phyloP scores from a whole-genome alignment of 35 echinoderm and acorn worm genomes.

The Nesometra sesokonis region DNA sequence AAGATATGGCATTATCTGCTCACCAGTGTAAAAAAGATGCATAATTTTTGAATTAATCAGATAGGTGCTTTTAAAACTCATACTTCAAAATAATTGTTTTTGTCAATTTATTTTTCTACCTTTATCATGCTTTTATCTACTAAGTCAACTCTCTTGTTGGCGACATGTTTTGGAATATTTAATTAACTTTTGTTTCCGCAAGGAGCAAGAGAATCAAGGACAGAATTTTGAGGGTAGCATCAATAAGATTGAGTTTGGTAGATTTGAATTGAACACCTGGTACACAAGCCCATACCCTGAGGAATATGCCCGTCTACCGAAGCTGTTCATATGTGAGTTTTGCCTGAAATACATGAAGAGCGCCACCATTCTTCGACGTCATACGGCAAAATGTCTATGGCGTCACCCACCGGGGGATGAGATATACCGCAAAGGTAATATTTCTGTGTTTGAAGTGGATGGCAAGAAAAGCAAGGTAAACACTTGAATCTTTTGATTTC shows the following conservation, averaged over 20 bases:
- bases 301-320: slow-evolving; percentile 78
- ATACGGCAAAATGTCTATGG: slow-evolving; percentile 93
- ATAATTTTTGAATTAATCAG: no score
- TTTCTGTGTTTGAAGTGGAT: slow-evolving; percentile 96
- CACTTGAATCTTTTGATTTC: no score
- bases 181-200: slow-evolving; percentile 2
- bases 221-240: slow-evolving; percentile 43
- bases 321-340: slow-evolving; percentile 95
- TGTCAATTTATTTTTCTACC: no score
- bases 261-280: slow-evolving; percentile 93
- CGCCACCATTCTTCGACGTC: slow-evolving; percentile 75
- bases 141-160: neutral
- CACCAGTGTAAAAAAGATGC: no score
- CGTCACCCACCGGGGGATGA: slow-evolving; percentile 92
- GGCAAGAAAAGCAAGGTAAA: slow-evolving; percentile 97
- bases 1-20: no score
- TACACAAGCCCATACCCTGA: slow-evolving; percentile 91
- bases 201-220: slow-evolving; percentile 66
- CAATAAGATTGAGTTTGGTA: slow-evolving; percentile 91
- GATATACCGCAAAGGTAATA: slow-evolving; percentile 78
- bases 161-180: neutral
- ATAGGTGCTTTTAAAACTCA: no score
- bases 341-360: slow-evolving; percentile 96
- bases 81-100: no score
- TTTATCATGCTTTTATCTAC: no score